These are phyloP conservation scores for Paralichthys olivaceus DNA, from an alignment of 2,113 vertebrate genomes.

Conservation along the genomic window DNA sequence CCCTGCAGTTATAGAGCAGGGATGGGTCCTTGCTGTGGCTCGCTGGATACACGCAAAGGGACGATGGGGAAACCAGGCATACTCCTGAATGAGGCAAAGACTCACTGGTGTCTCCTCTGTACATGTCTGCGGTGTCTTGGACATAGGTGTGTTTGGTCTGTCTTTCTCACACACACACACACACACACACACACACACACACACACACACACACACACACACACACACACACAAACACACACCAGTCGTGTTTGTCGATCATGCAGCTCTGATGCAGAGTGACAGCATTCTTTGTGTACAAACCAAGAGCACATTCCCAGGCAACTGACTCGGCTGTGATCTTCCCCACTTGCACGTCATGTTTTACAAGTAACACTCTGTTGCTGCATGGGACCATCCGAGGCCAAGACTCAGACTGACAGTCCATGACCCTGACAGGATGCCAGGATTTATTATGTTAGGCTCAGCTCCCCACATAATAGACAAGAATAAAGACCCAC, in stretches of 20 bases:
- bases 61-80: slow-evolving; percentile 78
- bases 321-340: slow-evolving; percentile 53
- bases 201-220: slow-evolving; percentile 7
- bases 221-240: slow-evolving; percentile 30
- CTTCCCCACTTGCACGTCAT: slow-evolving; percentile 63
- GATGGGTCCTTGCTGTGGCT: slow-evolving; percentile 71
- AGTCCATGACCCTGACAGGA: slow-evolving; percentile 43
- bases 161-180: not conserved
- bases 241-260: slow-evolving; percentile 59
- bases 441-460: slow-evolving; percentile 54
- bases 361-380: slow-evolving; percentile 64
- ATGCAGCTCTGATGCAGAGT: slow-evolving; percentile 64
- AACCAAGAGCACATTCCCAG: slow-evolving; percentile 64
- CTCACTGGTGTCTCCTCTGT: slow-evolving; percentile 80
- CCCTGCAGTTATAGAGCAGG: slow-evolving; percentile 83
- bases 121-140: slow-evolving; percentile 51
- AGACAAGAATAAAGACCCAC: slow-evolving; percentile 34
- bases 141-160: slow-evolving; percentile 51
- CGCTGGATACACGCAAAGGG: slow-evolving; percentile 73
- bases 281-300: slow-evolving; percentile 73
- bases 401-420: slow-evolving; percentile 40
- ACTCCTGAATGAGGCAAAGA: slow-evolving; percentile 73
- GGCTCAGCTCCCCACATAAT: slow-evolving; percentile 52
- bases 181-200: not conserved
- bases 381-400: slow-evolving; percentile 26